Evolutionary conservation across 2,888 invertebrate species (phyloP), one percentile per base, ranked within the genome.

Genomic region (Serripes groenlandicus): DNA sequence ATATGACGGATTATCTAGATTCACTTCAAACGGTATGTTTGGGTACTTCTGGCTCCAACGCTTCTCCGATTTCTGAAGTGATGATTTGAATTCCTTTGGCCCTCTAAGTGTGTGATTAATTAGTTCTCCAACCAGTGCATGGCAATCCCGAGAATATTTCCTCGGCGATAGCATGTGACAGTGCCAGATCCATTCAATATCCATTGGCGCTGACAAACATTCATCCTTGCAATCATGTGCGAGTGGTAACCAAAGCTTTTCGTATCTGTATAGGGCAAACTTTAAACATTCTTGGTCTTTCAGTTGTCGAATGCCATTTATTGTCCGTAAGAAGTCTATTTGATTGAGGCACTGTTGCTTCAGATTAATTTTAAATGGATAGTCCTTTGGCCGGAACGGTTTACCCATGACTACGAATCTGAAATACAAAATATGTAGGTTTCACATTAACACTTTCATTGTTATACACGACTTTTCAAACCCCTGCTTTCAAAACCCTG

Each of bases 141-240:
- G 71, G 73, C 93, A 92, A 79, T 94, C 94, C 37, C 85, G 85
- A 26, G 74, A 78, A 80, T 94, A 94, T 18, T 82, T 78, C 30
- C 35, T 78, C 5, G 94, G 94, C 0, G 93, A 89, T 62, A 94
- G 85, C 91, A 94, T 90, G 81, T 94, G 94, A 37, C 94, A 94
- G 85, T 95, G 95, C 95, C 95, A 95, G 7, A 95, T 92, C 95
- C 95, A 95, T 79, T 95, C 94, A n/a, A 95, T 94, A 85, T 95
- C 95, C 30, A 95, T 78, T 4, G 95, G 95, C 3, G 95, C 95
- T 28, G 94, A 93, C 30, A 95, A 84, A 26, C 92, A 91, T 35
- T 91, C 85, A n/a, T 90, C 89, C 1, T 76, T 81, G 54, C 90
- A 81, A 37, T 89, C 85, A 15, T 92, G 93, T 74, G 94, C 94